Evolutionary conservation across 2,888 invertebrate species (phyloP), one percentile per base, ranked within the genome.

Genomic region (Ormyrus pomaceus): DNA sequence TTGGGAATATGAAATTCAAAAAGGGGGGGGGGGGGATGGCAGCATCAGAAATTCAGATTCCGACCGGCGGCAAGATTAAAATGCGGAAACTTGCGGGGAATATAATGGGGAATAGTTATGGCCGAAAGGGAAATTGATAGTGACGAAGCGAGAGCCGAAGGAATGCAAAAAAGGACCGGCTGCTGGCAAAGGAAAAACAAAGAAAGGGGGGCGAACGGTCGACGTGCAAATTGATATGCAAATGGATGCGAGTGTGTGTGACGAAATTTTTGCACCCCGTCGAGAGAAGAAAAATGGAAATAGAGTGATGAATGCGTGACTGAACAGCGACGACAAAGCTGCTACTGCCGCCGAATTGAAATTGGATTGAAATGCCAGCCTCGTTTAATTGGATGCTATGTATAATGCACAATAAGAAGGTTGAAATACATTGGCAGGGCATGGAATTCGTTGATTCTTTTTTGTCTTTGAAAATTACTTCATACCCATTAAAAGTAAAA

Each of bases 31-130:
- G 46, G 8, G 56, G 56, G 3, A 2, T 11, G 64, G 8, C 6
- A 48, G 53, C 80, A 76, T 80, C 68, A 76, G 76, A 80, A 80
- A 80, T 80, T 80, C 68, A 80, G 68, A 80, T 80, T 72, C 55
- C 19, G 5, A 50, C 56, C 13, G 45, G 34, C 11, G 1, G 50
- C 51, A 9, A 73, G 71, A 79, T 79, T 75, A 75, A 79, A 74
- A 75, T 74, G 70, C 74, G 58, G 59, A 48, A 66, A 64, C 58
- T 58, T 50, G 62, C 7, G 34, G 59, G 46, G 7, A 56, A 34
- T 50, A 56, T 11, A 71, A 61, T 48, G 6, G 13, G 13, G 50
- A 73, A 48, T 55, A 64, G 19, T 6, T 5, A 51, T 19, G 13
- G 34, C 10, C 48, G 48, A 51, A 58, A 69, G 19, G 61, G 75